Percentiles rank a stretch among this genome's conserved stretches.
phyloP scores from a whole-genome alignment of 2,797 vertebrate genomes.

The Fistularia tabacaria region DNA sequence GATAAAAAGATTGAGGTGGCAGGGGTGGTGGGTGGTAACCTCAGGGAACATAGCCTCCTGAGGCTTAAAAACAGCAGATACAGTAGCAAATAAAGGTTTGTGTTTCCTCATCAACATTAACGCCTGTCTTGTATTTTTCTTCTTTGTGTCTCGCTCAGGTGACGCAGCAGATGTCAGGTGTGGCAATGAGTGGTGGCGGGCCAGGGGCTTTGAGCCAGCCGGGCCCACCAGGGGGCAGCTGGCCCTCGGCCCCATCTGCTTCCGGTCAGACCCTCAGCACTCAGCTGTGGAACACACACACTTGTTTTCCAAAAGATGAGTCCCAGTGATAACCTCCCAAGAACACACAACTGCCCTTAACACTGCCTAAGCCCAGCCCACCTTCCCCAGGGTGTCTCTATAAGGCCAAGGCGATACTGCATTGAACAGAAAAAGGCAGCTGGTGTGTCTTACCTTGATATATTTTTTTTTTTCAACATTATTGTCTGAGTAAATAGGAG shows the following conservation, averaged over 20 bases:
- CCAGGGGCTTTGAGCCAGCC: slow-evolving; percentile 77
- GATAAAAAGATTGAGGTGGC: slow-evolving; percentile 38
- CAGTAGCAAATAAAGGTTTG: too few relatives aligned
- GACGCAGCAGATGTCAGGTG: slow-evolving; percentile 92
- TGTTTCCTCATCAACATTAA: too few relatives aligned
- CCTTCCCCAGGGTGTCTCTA: slow-evolving; percentile 29
- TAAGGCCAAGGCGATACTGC: slow-evolving; percentile 45
- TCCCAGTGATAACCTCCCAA: neutral
- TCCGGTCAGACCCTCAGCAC: slow-evolving; percentile 97
- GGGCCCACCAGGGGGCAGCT: slow-evolving; percentile 77
- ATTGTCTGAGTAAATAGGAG: slow-evolving; percentile 44
- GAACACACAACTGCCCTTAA: slow-evolving; percentile 59
- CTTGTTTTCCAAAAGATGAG: slow-evolving; percentile 18
- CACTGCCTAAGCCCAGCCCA: slow-evolving; percentile 51
- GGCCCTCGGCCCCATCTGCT: slow-evolving; percentile 70
- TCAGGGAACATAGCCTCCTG: too few relatives aligned
- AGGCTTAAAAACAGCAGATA: too few relatives aligned
- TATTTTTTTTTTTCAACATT: slow-evolving; percentile 27
- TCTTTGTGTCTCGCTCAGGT: slow-evolving; percentile 66
- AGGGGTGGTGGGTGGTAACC: neutral
- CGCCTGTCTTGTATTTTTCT: neutral
- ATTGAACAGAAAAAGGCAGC: slow-evolving; percentile 72
- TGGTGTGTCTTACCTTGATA: slow-evolving; percentile 40
- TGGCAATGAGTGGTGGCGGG: slow-evolving; percentile 77
- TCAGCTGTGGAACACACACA: slow-evolving; percentile 93